Evolutionary conservation across 1,140 invertebrate species (phyloP).

Genomic region (Whitmania pigra): DNA sequence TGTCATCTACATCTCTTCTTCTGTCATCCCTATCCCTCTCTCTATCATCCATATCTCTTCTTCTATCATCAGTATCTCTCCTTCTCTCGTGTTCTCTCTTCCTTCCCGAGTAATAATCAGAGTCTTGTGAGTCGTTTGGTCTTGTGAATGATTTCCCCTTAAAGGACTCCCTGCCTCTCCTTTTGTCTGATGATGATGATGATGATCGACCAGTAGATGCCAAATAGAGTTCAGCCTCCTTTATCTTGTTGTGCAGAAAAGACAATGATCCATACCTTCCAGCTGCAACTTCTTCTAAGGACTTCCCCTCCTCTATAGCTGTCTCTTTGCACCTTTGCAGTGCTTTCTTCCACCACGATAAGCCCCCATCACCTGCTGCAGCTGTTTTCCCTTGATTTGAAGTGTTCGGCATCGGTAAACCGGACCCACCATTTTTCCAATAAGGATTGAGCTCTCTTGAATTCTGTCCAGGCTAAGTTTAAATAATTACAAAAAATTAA

Average conservation of each 20-base stretch:
- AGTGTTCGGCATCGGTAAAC: conserved; percentile 50
- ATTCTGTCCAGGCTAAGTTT: conserved; percentile 55
- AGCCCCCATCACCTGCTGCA: conserved; percentile 40
- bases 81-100: too few relatives aligned
- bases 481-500: conserved; percentile 17
- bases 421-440: conserved; percentile 75
- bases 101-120: not conserved
- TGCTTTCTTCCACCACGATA: conserved; percentile 50
- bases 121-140: conserved; percentile 14
- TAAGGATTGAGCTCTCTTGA: conserved; percentile 74
- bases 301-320: conserved; percentile 47
- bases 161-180: not conserved
- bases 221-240: conserved; percentile 30
- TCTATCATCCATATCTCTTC: conserved; percentile 2
- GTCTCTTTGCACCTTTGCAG: conserved; percentile 50
- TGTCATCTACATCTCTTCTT: conserved; percentile 15
- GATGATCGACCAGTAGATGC: conserved; percentile 14
- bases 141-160: conserved; percentile 14
- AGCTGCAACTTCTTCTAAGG: conserved; percentile 51
- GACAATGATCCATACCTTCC: conserved; percentile 54
- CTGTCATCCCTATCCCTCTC: conserved; percentile 14
- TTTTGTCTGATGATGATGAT: conserved; percentile 1
- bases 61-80: not conserved
- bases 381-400: conserved; percentile 1
- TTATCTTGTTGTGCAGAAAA: conserved; percentile 45